Percentiles rank a stretch among this genome's conserved stretches.
These are phyloP conservation scores for Acrobasis consociella DNA, from an alignment of 2,888 invertebrate genomes.

Conservation along the genomic window DNA sequence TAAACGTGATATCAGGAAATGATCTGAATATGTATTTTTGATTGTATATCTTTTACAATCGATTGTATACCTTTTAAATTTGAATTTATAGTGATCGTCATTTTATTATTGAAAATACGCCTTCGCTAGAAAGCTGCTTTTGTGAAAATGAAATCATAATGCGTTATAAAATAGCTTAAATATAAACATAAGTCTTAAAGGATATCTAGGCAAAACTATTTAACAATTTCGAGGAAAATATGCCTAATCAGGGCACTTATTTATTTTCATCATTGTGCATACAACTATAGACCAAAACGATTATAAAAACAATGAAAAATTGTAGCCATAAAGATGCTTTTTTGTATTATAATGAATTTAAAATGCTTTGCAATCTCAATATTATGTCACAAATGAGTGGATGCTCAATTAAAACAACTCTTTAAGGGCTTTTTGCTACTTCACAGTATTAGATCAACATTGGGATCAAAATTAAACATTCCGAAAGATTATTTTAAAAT, in stretches of 20 bases:
- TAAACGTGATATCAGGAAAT: constrained; percentile 1
- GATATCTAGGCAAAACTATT: neutral
- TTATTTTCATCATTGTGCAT: neutral
- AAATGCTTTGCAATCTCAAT: constrained; percentile 20
- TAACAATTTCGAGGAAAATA: neutral
- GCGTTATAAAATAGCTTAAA: neutral
- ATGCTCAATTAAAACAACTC: constrained; percentile 25
- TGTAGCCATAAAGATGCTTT: constrained; percentile 32
- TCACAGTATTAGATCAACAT: constrained; percentile 25
- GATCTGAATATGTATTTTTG: constrained; percentile 7
- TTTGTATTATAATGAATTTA: constrained; percentile 10
- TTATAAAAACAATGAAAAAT: constrained; percentile 22
- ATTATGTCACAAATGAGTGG: constrained; percentile 25
- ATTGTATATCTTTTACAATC: neutral
- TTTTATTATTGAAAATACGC: constrained; percentile 12
- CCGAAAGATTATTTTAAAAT: constrained; percentile 18
- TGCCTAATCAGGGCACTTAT: neutral
- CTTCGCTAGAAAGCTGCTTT: constrained; percentile 12
- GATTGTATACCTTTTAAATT: too few species aligned
- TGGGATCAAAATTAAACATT: constrained; percentile 33
- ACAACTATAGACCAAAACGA: neutral
- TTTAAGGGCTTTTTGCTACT: constrained; percentile 21
- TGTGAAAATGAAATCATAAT: neutral
- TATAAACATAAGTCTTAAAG: neutral
- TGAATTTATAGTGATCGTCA: neutral